These are phyloP conservation scores for Calyptommatus sinebrachiatus DNA, from an alignment of 2,113 vertebrate species.

Conservation along the genomic window DNA sequence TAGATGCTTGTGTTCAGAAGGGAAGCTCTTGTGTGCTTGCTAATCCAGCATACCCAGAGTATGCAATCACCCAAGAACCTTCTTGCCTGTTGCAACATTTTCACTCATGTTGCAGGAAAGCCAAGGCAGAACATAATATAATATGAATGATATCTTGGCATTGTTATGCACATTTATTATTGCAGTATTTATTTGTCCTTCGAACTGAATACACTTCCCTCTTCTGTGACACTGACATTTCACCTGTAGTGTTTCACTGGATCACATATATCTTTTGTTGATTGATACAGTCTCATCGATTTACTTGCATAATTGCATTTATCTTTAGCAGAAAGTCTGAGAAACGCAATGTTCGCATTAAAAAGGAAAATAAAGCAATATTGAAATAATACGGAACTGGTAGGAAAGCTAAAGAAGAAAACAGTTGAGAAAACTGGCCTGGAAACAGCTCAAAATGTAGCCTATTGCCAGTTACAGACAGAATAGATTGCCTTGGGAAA, in stretches of 20 bases:
- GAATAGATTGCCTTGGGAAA: slow-evolving; percentile 15
- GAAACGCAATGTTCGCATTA: neutral
- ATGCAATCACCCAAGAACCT: too few species aligned
- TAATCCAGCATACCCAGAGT: too few species aligned
- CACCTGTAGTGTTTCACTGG: neutral
- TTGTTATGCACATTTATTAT: too few species aligned
- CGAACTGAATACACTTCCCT: too few species aligned
- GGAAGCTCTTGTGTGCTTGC: too few species aligned
- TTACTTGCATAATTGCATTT: neutral
- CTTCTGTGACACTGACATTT: too few species aligned
- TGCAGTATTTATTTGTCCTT: too few species aligned
- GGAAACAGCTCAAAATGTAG: neutral
- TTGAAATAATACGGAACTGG: neutral
- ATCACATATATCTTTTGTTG: neutral
- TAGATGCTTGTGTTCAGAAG: too few species aligned
- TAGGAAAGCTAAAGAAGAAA: neutral
- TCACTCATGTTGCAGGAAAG: too few species aligned
- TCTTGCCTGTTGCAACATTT: too few species aligned
- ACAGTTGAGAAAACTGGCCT: neutral
- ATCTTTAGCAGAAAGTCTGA: neutral
- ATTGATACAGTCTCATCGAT: neutral
- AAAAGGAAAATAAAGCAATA: rapidly evolving
- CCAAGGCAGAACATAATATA: too few species aligned
- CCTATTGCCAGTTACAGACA: neutral
- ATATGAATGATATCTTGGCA: too few species aligned